phyloP scores from a whole-genome alignment of 1,140 invertebrate species.

The Charaxes varanes region DNA sequence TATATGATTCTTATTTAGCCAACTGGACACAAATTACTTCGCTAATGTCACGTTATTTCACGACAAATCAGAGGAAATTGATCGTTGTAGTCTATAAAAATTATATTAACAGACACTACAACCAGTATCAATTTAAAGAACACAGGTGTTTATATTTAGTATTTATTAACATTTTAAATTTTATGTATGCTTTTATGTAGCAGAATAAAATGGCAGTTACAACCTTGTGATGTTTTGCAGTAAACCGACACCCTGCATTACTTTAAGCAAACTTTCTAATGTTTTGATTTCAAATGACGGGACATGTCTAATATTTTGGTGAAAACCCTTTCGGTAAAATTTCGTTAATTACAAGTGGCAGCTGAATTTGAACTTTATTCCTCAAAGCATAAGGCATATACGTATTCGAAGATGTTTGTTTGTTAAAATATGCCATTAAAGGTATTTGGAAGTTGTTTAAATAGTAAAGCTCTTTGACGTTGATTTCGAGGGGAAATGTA shows the following conservation, averaged over 20 bases:
- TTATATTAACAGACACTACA: no score
- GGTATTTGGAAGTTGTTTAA: slow-evolving; percentile 10
- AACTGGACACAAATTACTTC: no score
- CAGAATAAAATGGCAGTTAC: slow-evolving; percentile 20
- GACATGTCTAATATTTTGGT: slow-evolving; percentile 47
- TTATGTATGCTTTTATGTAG: background rate
- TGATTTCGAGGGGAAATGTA: slow-evolving; percentile 1
- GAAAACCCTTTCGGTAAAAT: slow-evolving; percentile 15
- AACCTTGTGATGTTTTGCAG: slow-evolving; percentile 8
- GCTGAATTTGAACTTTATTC: slow-evolving; percentile 18
- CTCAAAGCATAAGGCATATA: slow-evolving; percentile 1
- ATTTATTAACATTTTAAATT: no score
- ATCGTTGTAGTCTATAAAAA: no score
- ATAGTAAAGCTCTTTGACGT: slow-evolving; percentile 9
- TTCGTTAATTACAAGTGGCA: background rate
- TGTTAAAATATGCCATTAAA: slow-evolving; percentile 12
- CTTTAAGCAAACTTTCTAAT: slow-evolving; percentile 37
- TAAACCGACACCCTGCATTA: slow-evolving; percentile 18
- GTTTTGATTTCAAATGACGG: slow-evolving; percentile 56
- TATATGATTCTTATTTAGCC: no score
- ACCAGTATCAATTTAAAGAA: background rate
- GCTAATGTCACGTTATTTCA: no score
- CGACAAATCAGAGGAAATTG: no score
- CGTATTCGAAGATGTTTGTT: slow-evolving; percentile 17
- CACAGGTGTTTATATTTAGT: background rate